A percentile compares a stretch with the other conserved stretches of the same genome.
phyloP scores from a whole-genome alignment of 2,888 invertebrate species.

The Crocallis elinguaria region DNA sequence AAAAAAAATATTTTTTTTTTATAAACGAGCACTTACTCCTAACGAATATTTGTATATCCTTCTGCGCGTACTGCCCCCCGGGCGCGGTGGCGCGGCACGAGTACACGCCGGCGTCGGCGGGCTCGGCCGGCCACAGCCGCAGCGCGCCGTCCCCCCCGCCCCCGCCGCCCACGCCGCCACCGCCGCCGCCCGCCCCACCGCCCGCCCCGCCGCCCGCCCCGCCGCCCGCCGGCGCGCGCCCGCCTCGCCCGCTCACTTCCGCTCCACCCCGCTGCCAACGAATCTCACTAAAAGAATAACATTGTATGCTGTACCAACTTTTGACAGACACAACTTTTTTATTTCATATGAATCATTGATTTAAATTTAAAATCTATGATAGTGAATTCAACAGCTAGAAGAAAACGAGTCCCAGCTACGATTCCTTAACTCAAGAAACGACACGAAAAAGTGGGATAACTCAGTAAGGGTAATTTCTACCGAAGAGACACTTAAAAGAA shows the following conservation, averaged over 20 bases:
- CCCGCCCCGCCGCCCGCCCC: conserved; percentile 72
- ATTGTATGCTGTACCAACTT: neutral
- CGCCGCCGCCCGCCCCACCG: conserved; percentile 59
- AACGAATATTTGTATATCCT: conserved; percentile 90
- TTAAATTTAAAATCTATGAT: neutral
- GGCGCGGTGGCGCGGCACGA: conserved; percentile 90
- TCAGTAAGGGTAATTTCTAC: conserved; percentile 15
- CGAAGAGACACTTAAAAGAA: conserved; percentile 10
- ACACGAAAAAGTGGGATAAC: conserved; percentile 11
- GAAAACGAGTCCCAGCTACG: conserved; percentile 2
- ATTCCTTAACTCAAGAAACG: neutral
- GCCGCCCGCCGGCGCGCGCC: conserved; percentile 58
- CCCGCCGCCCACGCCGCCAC: conserved; percentile 59
- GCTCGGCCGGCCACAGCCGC: conserved; percentile 82
- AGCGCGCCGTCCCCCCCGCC: conserved; percentile 65
- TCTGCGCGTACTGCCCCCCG: conserved; percentile 89
- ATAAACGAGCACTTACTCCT: conserved; percentile 85
- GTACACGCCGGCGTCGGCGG: conserved; percentile 90
- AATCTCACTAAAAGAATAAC: conserved; percentile 60
- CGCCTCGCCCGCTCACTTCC: conserved; percentile 57
- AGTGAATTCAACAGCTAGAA: conserved; percentile 4
- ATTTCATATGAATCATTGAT: neutral
- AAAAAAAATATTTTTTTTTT: neutral
- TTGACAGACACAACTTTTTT: neutral
- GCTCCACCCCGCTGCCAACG: conserved; percentile 74